These are phyloP conservation scores for Lapara coniferarum DNA, from an alignment of 2,888 invertebrate species.

Conservation along the genomic window DNA sequence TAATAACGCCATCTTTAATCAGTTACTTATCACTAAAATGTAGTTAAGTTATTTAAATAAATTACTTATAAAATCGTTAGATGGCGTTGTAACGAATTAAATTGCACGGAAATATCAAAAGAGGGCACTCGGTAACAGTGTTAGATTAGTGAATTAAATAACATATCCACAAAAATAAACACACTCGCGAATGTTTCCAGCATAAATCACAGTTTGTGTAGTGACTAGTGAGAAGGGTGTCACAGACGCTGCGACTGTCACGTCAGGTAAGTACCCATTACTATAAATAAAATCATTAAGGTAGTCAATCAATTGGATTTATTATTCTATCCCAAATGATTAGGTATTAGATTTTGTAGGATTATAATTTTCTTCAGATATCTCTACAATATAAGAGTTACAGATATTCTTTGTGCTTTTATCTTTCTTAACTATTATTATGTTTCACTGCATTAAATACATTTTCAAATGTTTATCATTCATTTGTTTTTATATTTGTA, in stretches of 20 bases:
- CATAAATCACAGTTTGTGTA: constrained; percentile 13
- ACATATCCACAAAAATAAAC: constrained; percentile 23
- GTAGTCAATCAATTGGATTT: too few relatives aligned
- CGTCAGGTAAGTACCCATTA: not conserved
- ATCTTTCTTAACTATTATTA: too few relatives aligned
- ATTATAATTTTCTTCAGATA: too few relatives aligned
- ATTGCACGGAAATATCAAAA: not conserved
- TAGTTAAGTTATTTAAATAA: not conserved
- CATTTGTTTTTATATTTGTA: too few relatives aligned
- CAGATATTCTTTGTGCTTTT: too few relatives aligned
- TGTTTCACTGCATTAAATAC: too few relatives aligned
- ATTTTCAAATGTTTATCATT: too few relatives aligned
- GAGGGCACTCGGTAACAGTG: not conserved
- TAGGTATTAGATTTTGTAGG: too few relatives aligned
- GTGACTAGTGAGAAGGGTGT: constrained; percentile 13
- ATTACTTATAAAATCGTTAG: not conserved
- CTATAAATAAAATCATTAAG: too few relatives aligned
- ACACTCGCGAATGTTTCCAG: constrained; percentile 13
- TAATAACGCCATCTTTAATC: constrained; percentile 4
- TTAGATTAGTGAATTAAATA: constrained; percentile 12
- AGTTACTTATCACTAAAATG: not conserved
- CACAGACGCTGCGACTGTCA: not conserved
- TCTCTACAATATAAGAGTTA: too few relatives aligned
- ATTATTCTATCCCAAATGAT: too few relatives aligned
- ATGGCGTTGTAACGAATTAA: not conserved